Base-by-base conservation (phyloP, 2,797 vertebrate genomes). In the Buphagus erythrorhynchus region DNA sequence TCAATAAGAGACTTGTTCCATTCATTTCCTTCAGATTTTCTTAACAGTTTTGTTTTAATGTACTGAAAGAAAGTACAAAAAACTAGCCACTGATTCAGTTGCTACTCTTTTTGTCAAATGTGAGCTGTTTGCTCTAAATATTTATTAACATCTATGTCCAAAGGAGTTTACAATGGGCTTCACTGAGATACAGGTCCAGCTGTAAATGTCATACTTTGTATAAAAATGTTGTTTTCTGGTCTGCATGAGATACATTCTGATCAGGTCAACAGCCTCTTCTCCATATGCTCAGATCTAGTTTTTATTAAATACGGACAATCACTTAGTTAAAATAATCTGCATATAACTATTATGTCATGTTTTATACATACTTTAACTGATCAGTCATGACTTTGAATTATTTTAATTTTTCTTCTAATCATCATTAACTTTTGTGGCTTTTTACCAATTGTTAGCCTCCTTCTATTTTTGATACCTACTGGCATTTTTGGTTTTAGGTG, bases 211-310 rank as follows among this genome's bases (percentile, higher is more conserved):
- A 69, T 49, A 38, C 58, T 76, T 88, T 16, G 19, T 76, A 51
- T 66, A 63, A 89, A 91, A 93, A 46, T 46, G n/a, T 15, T 78
- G n/a, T 65, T 88, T 93, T 94, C 52, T 77, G 63, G 71, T 76
- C 9, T 51, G 16, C 29, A 51, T 51, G 16, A 51, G 28, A 29
- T 51, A 51, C 29, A 51, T 93, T 95, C 52, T 77, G 63, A 79
- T 76, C 10, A 51, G 62, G 16, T 67, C 45, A 77, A 42, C 48
- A 19, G 16, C 22, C 18, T 80, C 38, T 71, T 67, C 46, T 86
- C 16, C 25, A 7, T 24, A 55, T 3, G 12, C 15, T 55, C 48
- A 72, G 13, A 28, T 52, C 18, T 35, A 77, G 9, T 28, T 92
- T 91, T 85, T 63, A 66, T 78, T 73, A 69, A 85, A 49, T 16